Evolutionary conservation across 1,140 invertebrate species (phyloP).

Genomic region (Solenopsis fugax): DNA sequence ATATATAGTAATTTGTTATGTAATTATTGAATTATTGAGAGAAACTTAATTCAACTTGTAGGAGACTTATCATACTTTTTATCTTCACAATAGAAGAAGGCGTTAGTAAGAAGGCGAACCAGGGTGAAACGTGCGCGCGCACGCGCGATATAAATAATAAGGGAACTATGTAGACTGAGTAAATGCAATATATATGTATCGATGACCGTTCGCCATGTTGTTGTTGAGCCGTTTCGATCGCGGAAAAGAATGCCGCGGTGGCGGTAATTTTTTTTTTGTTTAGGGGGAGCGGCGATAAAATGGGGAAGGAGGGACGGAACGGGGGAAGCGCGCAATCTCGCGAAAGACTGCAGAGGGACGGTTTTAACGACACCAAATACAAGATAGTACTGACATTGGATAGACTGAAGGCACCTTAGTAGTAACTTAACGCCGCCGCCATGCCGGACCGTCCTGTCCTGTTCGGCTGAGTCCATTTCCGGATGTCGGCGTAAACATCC

Average conservation of each 20-base stretch:
- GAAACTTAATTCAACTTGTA: neutral
- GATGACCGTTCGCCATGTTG: constrained; percentile 85
- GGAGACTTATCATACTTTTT: neutral
- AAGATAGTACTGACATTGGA: constrained; percentile 88
- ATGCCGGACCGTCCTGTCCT: constrained; percentile 77
- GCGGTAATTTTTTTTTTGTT: neutral
- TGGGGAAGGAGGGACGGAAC: constrained; percentile 59
- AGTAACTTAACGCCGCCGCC: constrained; percentile 85
- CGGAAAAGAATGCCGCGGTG: constrained; percentile 20
- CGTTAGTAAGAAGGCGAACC: constrained; percentile 19
- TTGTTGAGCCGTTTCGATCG: constrained; percentile 82
- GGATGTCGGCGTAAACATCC: neutral
- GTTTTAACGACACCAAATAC: constrained; percentile 87
- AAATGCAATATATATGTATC: constrained; percentile 86
- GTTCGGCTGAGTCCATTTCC: constrained; percentile 67
- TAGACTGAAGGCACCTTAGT: constrained; percentile 87
- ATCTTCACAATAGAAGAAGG: neutral
- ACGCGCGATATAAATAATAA: constrained; percentile 75
- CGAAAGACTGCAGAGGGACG: constrained; percentile 86
- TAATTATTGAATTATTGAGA: constrained; percentile 21
- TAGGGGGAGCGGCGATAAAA: constrained; percentile 15
- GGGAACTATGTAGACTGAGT: constrained; percentile 86
- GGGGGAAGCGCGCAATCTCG: constrained; percentile 80
- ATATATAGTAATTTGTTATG: constrained; percentile 12
- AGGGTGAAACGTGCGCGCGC: constrained; percentile 60